A percentile compares a stretch with the other conserved stretches of the same genome.
These are phyloP conservation scores for Grantiella picta DNA, from an alignment of 2,113 vertebrate species.

Conservation along the genomic window DNA sequence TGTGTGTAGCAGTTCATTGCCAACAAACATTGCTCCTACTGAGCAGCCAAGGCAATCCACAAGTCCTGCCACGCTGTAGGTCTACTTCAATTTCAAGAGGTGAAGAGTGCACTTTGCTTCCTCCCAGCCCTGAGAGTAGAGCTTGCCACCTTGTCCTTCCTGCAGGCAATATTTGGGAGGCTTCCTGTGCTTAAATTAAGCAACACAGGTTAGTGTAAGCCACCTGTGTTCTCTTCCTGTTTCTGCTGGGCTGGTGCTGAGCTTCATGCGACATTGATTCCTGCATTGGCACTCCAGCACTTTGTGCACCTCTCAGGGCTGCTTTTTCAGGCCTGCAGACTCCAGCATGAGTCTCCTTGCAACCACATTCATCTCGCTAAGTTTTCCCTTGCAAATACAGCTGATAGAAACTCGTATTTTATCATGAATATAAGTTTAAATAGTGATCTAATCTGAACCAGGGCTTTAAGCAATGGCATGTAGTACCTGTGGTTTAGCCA, in stretches of 20 bases:
- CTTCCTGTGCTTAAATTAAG: not conserved
- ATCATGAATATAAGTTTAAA: not conserved
- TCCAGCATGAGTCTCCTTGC: not conserved
- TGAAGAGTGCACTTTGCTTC: not conserved
- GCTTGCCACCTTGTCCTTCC: not conserved
- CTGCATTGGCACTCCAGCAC: not conserved
- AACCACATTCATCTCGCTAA: not conserved
- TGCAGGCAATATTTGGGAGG: not conserved
- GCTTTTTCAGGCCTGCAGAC: not conserved
- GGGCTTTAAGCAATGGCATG: not conserved
- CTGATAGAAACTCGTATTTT: not conserved
- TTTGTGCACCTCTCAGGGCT: not conserved
- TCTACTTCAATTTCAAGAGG: not conserved
- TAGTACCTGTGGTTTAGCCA: not conserved
- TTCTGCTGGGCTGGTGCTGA: not conserved
- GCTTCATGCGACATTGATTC: not conserved
- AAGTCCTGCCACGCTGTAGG: not conserved
- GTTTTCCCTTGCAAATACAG: not conserved
- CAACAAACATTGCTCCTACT: not conserved
- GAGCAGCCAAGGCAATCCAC: not conserved
- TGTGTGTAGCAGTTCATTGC: not conserved
- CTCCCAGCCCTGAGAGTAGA: not conserved
- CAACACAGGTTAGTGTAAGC: not conserved
- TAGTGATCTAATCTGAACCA: not conserved
- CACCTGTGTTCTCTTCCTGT: not conserved